phyloP scores from a whole-genome alignment of 2,113 vertebrate species.

The Crypturellus undulatus region DNA sequence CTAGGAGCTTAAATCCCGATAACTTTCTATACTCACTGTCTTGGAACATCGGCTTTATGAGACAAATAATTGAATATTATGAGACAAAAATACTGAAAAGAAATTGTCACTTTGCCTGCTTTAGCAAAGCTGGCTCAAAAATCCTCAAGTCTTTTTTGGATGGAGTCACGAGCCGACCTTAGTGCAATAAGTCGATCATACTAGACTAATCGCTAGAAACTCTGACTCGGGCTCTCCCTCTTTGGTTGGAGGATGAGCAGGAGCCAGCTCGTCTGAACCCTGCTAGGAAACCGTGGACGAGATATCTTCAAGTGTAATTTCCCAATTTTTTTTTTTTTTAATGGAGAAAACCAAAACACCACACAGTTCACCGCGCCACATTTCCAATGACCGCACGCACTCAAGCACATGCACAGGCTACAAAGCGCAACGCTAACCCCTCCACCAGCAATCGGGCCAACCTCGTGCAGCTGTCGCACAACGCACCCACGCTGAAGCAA shows the following conservation, averaged over 20 bases:
- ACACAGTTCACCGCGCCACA: not conserved
- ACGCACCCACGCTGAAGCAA: conserved; percentile 33
- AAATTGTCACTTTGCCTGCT: not conserved
- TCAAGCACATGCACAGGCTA: not conserved
- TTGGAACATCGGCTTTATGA: not conserved
- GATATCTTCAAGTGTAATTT: not conserved
- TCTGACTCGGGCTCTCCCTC: not conserved
- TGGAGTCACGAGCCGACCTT: conserved; percentile 17
- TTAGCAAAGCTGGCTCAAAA: not conserved
- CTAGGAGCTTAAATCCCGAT: not conserved
- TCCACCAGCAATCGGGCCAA: not conserved
- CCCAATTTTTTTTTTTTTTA: not conserved
- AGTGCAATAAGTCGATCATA: conserved; percentile 10
- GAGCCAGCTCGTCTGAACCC: not conserved
- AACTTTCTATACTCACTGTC: not conserved
- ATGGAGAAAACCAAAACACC: not conserved
- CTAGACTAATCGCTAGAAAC: not conserved
- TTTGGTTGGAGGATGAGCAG: not conserved
- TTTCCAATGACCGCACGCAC: not conserved
- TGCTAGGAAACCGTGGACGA: not conserved
- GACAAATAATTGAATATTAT: not conserved
- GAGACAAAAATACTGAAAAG: not conserved
- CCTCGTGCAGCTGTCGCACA: not conserved
- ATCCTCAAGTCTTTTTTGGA: conserved; percentile 26
- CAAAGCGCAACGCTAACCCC: not conserved